phyloP scores from a whole-genome alignment of 1,140 invertebrate species.

The Coenobita brevimanus region DNA sequence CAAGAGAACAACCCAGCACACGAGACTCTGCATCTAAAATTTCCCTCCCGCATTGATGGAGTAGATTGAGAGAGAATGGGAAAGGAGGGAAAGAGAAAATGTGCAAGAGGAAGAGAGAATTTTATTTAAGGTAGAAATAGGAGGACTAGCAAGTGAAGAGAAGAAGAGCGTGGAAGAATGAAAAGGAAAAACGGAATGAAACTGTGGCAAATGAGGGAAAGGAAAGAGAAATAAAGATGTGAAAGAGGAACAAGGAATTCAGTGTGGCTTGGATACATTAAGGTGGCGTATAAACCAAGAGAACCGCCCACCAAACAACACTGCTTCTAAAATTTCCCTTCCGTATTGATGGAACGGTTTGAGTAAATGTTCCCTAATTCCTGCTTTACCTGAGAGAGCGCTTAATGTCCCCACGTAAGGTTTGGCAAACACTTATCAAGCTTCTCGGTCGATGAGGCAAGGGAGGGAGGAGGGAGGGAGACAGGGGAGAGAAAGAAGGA shows the following conservation, averaged over 20 bases:
- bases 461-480: neutral
- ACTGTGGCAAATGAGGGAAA: neutral
- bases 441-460: constrained; percentile 6
- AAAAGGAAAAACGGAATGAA: neutral
- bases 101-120: neutral
- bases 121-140: neutral
- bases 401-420: neutral
- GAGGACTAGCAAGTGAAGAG: neutral
- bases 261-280: too few relatives aligned
- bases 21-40: too few relatives aligned
- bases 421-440: constrained; percentile 17
- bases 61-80: neutral
- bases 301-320: too few relatives aligned
- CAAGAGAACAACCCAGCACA: too few relatives aligned
- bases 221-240: neutral
- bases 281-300: neutral
- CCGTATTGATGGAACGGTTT: too few relatives aligned
- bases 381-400: neutral
- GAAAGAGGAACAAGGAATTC: neutral
- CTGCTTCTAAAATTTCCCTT: too few relatives aligned
- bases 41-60: too few relatives aligned
- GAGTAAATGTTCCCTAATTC: neutral
- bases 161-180: neutral
- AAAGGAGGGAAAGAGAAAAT: neutral
- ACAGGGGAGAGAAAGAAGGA: neutral